A percentile compares a stretch with the other conserved stretches of the same genome.
These are phyloP conservation scores for Dinocampus coccinellae DNA, from an alignment of 2,888 invertebrate species.

Conservation along the genomic window DNA sequence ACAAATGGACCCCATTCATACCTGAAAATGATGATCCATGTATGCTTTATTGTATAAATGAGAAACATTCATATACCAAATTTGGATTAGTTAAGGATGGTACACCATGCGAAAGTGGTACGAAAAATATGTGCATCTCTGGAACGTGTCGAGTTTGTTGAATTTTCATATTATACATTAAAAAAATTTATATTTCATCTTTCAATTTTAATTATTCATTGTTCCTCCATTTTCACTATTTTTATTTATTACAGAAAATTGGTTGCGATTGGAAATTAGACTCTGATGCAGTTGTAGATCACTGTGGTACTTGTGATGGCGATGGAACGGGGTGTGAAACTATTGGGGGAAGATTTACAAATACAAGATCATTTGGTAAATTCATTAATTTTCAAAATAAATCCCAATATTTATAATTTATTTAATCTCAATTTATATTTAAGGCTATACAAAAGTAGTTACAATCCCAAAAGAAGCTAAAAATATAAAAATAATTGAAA, in stretches of 20 bases:
- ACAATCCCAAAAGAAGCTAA: conserved; percentile 83
- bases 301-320: conserved; percentile 89
- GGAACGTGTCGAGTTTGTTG: conserved; percentile 79
- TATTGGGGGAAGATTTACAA: conserved; percentile 73
- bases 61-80: conserved; percentile 80
- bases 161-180: background rate
- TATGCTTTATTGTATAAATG: conserved; percentile 85
- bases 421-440: background rate
- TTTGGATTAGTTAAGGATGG: conserved; percentile 85
- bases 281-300: conserved; percentile 83
- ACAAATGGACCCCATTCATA: conserved; percentile 79
- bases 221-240: too few relatives aligned
- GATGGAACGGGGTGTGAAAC: conserved; percentile 85
- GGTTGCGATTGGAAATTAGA: conserved; percentile 93
- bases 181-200: too few relatives aligned
- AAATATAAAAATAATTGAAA: conserved; percentile 83
- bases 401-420: too few relatives aligned
- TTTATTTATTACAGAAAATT: conserved; percentile 77
- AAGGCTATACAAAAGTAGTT: conserved; percentile 74
- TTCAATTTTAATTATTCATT: background rate
- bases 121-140: conserved; percentile 86
- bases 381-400: too few relatives aligned
- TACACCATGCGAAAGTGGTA: conserved; percentile 86
- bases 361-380: conserved; percentile 69
- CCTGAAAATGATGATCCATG: conserved; percentile 76